A percentile compares a stretch with the other conserved stretches of the same genome.
Conservation (phyloP, 2,888 invertebrate species). For the Gymnocheta viridis region DNA sequence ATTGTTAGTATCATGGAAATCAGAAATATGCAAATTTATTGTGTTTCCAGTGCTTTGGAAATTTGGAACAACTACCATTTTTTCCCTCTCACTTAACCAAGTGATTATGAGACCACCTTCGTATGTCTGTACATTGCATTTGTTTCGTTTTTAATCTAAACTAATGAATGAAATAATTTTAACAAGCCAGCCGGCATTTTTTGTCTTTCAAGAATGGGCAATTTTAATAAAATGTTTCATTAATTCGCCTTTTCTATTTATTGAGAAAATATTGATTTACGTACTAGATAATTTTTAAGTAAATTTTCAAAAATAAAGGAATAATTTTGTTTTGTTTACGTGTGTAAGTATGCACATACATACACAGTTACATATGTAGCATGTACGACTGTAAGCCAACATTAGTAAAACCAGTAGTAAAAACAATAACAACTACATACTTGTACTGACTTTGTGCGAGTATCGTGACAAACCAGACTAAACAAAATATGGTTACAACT, state of each 20-base stretch:
- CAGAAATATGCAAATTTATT: no score
- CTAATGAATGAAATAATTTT: conserved; percentile 49
- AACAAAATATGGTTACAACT: conserved; percentile 10
- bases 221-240: not conserved
- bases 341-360: not conserved
- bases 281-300: not conserved
- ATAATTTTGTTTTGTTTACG: not conserved
- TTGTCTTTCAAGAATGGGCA: not conserved
- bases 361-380: not conserved
- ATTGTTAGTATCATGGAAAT: no score
- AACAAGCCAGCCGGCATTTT: conserved; percentile 46
- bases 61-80: no score
- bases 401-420: not conserved
- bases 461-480: conserved; percentile 13
- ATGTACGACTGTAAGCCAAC: not conserved
- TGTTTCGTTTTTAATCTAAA: not conserved
- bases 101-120: not conserved
- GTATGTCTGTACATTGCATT: not conserved
- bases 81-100: no score
- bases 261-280: not conserved
- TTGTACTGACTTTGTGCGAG: not conserved
- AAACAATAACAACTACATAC: conserved; percentile 13
- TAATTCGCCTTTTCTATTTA: not conserved
- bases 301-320: not conserved
- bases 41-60: no score